These are phyloP conservation scores for Diaperis boleti DNA, from an alignment of 2,888 invertebrate genomes.

Conservation along the genomic window DNA sequence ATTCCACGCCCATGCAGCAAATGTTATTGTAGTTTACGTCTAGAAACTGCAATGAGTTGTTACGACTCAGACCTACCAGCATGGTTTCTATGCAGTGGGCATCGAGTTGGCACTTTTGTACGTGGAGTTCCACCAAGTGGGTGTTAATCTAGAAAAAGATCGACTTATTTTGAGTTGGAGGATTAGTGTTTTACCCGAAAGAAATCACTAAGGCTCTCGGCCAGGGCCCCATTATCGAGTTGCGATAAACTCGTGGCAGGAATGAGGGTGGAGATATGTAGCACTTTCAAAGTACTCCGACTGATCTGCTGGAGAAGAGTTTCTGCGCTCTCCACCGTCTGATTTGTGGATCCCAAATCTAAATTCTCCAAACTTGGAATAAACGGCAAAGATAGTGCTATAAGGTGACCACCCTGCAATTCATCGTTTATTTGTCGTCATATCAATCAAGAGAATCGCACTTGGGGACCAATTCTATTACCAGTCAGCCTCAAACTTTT, in stretches of 20 bases:
- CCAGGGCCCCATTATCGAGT: conserved; percentile 57
- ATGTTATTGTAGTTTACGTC: conserved; percentile 74
- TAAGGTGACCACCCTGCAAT: conserved; percentile 66
- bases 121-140: conserved; percentile 69
- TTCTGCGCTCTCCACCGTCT: conserved; percentile 70
- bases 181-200: conserved; percentile 52
- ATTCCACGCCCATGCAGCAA: conserved; percentile 71
- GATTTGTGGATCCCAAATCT: conserved; percentile 72
- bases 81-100: conserved; percentile 73
- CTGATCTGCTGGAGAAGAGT: conserved; percentile 67
- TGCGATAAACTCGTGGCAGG: conserved; percentile 53
- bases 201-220: conserved; percentile 57
- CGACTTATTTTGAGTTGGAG: background rate
- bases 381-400: conserved; percentile 68
- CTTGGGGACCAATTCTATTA: conserved; percentile 70
- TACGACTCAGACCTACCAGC: conserved; percentile 67
- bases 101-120: conserved; percentile 72
- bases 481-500: conserved; percentile 71
- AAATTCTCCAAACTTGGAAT: conserved; percentile 67
- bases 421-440: background rate
- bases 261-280: conserved; percentile 65
- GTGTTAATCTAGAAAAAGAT: conserved; percentile 59
- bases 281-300: conserved; percentile 60
- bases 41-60: conserved; percentile 69
- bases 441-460: conserved; percentile 43